Evolutionary conservation across 1,140 invertebrate species (phyloP).

Genomic region (Arctopsyche grandis): DNA sequence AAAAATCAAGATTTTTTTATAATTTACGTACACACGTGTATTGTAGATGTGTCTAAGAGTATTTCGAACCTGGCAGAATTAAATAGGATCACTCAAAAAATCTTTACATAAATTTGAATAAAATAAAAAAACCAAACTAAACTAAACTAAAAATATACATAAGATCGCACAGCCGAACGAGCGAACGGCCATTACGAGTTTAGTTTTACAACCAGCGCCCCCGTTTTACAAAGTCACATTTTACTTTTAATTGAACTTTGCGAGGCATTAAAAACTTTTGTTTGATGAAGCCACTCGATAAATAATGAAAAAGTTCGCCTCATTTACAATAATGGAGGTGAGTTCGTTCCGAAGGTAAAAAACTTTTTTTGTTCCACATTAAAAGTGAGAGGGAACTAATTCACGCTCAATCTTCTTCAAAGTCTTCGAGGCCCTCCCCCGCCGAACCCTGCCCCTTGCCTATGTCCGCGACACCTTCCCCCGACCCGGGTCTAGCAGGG

Average conservation of each 20-base stretch:
- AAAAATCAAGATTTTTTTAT: no score
- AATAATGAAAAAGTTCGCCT: slow-evolving; percentile 46
- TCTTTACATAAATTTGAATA: no score
- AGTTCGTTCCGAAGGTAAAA: slow-evolving; percentile 38
- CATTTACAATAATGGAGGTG: slow-evolving; percentile 45
- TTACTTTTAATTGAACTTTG: slow-evolving; percentile 46
- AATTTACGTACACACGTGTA: no score
- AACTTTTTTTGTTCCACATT: slow-evolving; percentile 38
- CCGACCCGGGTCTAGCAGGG: background rate
- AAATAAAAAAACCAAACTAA: no score
- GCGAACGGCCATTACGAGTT: slow-evolving; percentile 11
- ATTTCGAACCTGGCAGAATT: no score
- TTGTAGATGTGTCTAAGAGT: no score
- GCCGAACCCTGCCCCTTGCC: background rate
- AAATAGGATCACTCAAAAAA: no score
- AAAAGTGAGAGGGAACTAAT: slow-evolving; percentile 41
- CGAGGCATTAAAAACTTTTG: slow-evolving; percentile 45
- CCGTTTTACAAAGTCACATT: slow-evolving; percentile 42
- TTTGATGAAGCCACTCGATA: slow-evolving; percentile 46
- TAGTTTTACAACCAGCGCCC: slow-evolving; percentile 6
- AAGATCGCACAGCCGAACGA: background rate
- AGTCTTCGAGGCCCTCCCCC: slow-evolving; percentile 12
- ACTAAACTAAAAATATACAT: no score
- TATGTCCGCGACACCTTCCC: background rate
- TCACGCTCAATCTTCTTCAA: slow-evolving; percentile 46